phyloP scores from a whole-genome alignment of 2,797 vertebrate species.

The Potorous gilbertii region DNA sequence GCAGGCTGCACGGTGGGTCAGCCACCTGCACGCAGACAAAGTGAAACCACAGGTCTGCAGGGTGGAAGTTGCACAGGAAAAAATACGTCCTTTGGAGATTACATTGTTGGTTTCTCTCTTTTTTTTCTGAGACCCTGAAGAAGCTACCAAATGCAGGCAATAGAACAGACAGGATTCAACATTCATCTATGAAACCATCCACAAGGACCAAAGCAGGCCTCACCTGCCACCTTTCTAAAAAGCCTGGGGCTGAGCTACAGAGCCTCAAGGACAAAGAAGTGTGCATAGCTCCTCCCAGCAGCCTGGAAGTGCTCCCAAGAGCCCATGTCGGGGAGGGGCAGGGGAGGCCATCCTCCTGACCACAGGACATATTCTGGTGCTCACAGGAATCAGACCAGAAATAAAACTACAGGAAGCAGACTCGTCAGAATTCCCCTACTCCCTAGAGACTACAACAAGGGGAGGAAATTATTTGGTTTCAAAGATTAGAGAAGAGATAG shows the following conservation, averaged over 20 bases:
- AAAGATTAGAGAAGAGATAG: background rate
- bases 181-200: background rate
- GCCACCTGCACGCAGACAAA: background rate
- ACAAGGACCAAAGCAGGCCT: background rate
- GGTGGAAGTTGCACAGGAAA: background rate
- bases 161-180: background rate
- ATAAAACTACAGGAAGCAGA: background rate
- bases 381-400: background rate
- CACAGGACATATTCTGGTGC: slow-evolving; percentile 20
- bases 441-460: background rate
- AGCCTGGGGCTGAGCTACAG: slow-evolving; percentile 8
- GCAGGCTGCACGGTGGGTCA: background rate
- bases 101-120: background rate
- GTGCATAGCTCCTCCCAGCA: slow-evolving; percentile 18
- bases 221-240: background rate
- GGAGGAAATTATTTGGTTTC: accelerated
- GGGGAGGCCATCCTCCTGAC: background rate
- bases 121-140: background rate
- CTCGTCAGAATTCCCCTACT: background rate
- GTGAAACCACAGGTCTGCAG: background rate
- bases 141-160: slow-evolving; percentile 37
- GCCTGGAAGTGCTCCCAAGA: background rate
- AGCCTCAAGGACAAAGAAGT: slow-evolving; percentile 32
- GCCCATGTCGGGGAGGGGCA: background rate
- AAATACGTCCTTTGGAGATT: background rate